These are phyloP conservation scores for Heterocephalus glaber DNA, from an alignment of 2,113 vertebrate genomes.

Conservation along the genomic window DNA sequence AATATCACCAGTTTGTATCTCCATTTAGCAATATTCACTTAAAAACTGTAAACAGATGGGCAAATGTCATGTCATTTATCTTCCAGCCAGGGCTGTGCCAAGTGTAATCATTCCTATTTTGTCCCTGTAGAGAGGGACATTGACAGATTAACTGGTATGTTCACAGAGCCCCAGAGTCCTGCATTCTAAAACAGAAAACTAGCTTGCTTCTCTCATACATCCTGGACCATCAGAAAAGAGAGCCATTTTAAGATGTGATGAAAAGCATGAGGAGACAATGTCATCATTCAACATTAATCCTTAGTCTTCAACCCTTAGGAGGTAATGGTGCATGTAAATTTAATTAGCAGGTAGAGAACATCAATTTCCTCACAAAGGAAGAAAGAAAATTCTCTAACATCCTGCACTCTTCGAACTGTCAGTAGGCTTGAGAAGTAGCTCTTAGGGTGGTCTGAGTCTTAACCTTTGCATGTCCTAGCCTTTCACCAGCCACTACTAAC, in stretches of 20 bases:
- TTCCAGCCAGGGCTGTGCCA: constrained; percentile 54
- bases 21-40: constrained; percentile 50
- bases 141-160: constrained; percentile 54
- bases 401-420: constrained; percentile 21
- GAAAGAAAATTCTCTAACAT: constrained; percentile 51
- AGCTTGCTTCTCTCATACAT: background rate
- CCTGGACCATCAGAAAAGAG: background rate
- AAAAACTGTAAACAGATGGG: constrained; percentile 69
- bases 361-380: constrained; percentile 62
- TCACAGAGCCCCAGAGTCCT: constrained; percentile 16
- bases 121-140: constrained; percentile 47
- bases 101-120: constrained; percentile 63
- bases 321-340: constrained; percentile 64
- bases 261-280: constrained; percentile 2
- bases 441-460: background rate
- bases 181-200: constrained; percentile 9
- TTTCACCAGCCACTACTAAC: background rate
- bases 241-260: constrained; percentile 44
- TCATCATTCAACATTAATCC: constrained; percentile 56
- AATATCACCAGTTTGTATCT: constrained; percentile 52
- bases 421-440: background rate
- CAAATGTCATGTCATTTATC: constrained; percentile 62
- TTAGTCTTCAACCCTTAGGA: constrained; percentile 38
- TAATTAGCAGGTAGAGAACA: constrained; percentile 71
- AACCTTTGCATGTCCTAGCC: background rate